Base-by-base conservation (phyloP, 2,113 vertebrate genomes). In the Diglossa brunneiventris region DNA sequence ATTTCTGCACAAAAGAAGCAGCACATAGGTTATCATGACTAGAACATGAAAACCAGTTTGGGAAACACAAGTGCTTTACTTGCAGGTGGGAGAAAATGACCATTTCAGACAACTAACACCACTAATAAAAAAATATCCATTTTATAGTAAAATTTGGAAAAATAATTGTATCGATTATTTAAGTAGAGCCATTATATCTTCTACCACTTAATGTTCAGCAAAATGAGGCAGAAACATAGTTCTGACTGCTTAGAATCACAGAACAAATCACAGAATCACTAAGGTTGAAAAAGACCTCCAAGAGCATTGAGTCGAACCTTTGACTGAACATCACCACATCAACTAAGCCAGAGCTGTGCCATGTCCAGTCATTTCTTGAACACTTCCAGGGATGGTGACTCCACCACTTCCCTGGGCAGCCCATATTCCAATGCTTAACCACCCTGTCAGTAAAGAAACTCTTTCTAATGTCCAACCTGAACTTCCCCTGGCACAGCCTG, bases 51-150 rank as follows among this genome's bases (percentile, higher is more conserved):
- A 89, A 53, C 3, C 19, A 58, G 8, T 49, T 64, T 4, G 1
- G 17, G 22, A 88, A 84, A 80, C 13, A 42, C 4, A 63, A 42
- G 21, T 31, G 26, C 4, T 87, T 82, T 75, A 63, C 53, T 52
- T 89, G 7, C 26, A 78, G 52, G 3, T 27, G 4, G 12, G 7
- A 27, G 5, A 17, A 72, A 23, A 33, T 15, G 3, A 74, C 42
- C 10, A 52, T 52, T 33, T 83, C 41, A 23, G 23, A 8, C 83
- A 79, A 50, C 14, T 72, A 67, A 72, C 20, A 50, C 2, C 3
- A 55, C 2, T 28, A 30, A 39, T 26, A 10, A 18, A 49, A 28
- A 58, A 42, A 49, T 0, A 53, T 33, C 7, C 0, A 4, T 73
- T 90, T 76, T 50, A 22, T 35, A 73, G 24, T 59, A 35, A 28